Conservation (phyloP, 2,888 invertebrate genomes). For the Drosophila borealis region DNA sequence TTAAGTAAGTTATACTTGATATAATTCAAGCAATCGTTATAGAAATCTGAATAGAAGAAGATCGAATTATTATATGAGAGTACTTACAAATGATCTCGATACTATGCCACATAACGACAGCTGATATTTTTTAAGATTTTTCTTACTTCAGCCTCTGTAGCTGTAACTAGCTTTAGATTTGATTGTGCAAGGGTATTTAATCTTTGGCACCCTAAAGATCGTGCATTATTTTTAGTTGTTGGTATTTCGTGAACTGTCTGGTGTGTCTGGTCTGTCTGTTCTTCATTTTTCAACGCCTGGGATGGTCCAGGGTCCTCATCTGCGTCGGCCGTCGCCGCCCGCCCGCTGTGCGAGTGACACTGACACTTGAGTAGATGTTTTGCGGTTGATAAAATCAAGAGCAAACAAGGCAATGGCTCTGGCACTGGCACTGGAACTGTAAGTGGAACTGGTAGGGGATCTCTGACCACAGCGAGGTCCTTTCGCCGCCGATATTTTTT, state of each 20-base stretch:
- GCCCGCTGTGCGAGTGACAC: conserved; percentile 82
- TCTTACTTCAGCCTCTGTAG: neutral
- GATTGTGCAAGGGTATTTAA: conserved; percentile 21
- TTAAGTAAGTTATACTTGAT: too few relatives aligned
- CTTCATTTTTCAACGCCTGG: conserved; percentile 78
- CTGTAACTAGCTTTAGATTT: neutral
- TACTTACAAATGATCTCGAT: neutral
- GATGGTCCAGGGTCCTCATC: conserved; percentile 66
- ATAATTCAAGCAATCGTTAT: too few relatives aligned
- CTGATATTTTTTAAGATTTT: too few relatives aligned
- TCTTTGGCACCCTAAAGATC: neutral
- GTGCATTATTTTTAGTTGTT: conserved; percentile 24
- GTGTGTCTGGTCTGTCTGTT: conserved; percentile 63
- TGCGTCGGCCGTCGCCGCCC: conserved; percentile 68
- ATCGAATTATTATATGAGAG: too few relatives aligned
- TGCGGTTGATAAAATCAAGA: conserved; percentile 82
- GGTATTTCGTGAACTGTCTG: conserved; percentile 55
- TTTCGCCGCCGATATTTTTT: conserved; percentile 78
- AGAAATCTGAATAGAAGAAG: too few relatives aligned
- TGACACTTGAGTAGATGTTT: conserved; percentile 83
- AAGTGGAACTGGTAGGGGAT: conserved; percentile 36
- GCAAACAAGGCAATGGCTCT: conserved; percentile 71
- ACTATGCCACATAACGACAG: neutral
- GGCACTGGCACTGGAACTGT: conserved; percentile 27
- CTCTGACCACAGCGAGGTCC: conserved; percentile 68